These are phyloP conservation scores for Pangasius krempfi DNA, from an alignment of 2,797 vertebrate species.

Conservation along the genomic window DNA sequence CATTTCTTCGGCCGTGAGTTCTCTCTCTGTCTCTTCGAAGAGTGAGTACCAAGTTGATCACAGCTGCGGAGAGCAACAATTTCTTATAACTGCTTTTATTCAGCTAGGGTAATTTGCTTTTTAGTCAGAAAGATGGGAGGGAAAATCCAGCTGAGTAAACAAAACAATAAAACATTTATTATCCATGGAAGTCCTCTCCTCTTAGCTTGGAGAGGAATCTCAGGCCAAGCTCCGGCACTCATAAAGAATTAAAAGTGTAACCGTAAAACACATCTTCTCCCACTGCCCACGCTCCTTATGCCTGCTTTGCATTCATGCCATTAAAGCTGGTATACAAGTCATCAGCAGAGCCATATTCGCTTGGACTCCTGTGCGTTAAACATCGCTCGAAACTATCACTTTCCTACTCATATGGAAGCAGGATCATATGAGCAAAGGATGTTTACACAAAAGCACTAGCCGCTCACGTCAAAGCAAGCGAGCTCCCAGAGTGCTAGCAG, in stretches of 20 bases:
- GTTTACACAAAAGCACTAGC: conserved; percentile 62
- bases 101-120: conserved; percentile 51
- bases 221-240: conserved; percentile 12
- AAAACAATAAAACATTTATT: conserved; percentile 66
- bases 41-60: conserved; percentile 14
- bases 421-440: conserved; percentile 40
- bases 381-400: neutral
- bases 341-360: conserved; percentile 1
- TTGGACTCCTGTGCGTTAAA: neutral
- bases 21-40: conserved; percentile 31
- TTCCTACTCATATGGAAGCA: neutral
- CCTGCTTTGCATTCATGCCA: conserved; percentile 62
- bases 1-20: conserved; percentile 13
- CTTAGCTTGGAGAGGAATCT: conserved; percentile 28
- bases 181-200: conserved; percentile 43
- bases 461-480: conserved; percentile 68
- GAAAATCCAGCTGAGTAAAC: conserved; percentile 59
- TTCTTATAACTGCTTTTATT: conserved; percentile 53
- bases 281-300: neutral
- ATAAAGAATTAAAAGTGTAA: conserved; percentile 50
- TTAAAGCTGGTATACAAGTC: conserved; percentile 39
- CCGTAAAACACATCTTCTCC: conserved; percentile 27
- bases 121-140: conserved; percentile 49
- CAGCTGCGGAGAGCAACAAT: conserved; percentile 24
- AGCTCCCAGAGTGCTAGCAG: conserved; percentile 22